Conservation (phyloP, 1,140 invertebrate species). For the Nymphalis io region DNA sequence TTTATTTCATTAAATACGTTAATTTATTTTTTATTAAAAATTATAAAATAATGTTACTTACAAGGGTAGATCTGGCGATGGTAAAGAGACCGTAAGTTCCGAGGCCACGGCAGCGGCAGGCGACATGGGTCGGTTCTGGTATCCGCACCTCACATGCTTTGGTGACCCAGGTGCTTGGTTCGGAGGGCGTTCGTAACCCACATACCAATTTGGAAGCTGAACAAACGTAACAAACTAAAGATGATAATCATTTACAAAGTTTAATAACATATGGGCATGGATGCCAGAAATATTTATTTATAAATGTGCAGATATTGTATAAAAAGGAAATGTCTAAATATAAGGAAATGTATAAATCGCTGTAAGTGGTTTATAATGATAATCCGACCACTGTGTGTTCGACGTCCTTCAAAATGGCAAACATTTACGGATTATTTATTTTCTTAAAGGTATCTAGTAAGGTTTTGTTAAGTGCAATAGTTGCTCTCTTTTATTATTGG, state of each 20-base stretch:
- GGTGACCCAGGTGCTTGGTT: conserved; percentile 57
- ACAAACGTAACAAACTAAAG: not conserved
- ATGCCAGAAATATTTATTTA: not conserved
- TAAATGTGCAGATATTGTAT: not conserved
- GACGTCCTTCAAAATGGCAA: too few species aligned
- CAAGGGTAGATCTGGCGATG: conserved; percentile 61
- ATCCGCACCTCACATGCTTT: conserved; percentile 64
- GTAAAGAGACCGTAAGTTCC: conserved; percentile 66
- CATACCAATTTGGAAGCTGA: conserved; percentile 66
- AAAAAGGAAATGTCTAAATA: not conserved
- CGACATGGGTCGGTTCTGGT: conserved; percentile 55
- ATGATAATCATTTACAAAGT: too few species aligned
- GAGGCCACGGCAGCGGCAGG: conserved; percentile 61
- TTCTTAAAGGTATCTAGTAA: too few species aligned
- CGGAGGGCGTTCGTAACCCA: conserved; percentile 49
- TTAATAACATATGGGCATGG: too few species aligned
- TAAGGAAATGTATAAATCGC: too few species aligned
- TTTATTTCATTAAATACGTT: too few species aligned
- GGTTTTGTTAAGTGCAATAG: too few species aligned
- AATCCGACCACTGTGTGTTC: too few species aligned
- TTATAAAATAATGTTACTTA: conserved; percentile 44
- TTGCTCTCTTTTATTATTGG: too few species aligned
- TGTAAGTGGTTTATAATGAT: too few species aligned
- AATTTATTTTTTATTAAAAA: too few species aligned
- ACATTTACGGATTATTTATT: too few species aligned